These are phyloP conservation scores for Polymixis flavicincta DNA, from an alignment of 2,888 invertebrate species.

Conservation along the genomic window DNA sequence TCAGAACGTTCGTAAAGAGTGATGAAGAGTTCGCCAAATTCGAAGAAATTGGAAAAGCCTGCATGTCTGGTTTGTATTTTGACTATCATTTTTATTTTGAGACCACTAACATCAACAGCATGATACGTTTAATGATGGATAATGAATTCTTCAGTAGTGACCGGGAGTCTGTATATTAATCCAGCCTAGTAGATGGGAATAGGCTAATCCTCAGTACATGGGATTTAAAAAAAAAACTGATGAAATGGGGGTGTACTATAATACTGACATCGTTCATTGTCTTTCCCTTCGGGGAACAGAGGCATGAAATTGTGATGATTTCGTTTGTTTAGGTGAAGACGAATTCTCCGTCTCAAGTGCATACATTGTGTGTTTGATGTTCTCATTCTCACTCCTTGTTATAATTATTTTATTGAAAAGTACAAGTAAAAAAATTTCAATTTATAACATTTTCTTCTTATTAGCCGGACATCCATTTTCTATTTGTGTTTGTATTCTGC, in stretches of 20 bases:
- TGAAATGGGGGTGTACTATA: background rate
- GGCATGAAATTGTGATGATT: background rate
- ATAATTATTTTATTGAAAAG: background rate
- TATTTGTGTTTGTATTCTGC: no score
- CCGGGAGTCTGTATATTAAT: background rate
- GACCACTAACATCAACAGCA: background rate
- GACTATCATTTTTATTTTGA: constrained; percentile 11
- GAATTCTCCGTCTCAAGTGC: background rate
- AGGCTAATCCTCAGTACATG: background rate
- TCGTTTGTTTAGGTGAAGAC: background rate
- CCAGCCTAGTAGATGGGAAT: background rate
- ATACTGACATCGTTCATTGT: background rate
- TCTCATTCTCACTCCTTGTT: background rate
- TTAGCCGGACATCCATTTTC: background rate
- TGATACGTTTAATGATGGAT: background rate
- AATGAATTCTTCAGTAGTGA: background rate
- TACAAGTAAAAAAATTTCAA: background rate
- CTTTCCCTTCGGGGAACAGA: background rate
- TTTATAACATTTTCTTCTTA: background rate
- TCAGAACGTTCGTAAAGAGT: constrained; percentile 48
- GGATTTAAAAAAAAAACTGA: background rate
- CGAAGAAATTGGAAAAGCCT: constrained; percentile 47
- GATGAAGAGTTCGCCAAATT: constrained; percentile 56
- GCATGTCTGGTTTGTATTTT: constrained; percentile 60
- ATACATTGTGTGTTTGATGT: background rate